A percentile compares a stretch with the other conserved stretches of the same genome.
phyloP scores from a whole-genome alignment of 2,113 vertebrate species.

The Phodopus roborovskii region DNA sequence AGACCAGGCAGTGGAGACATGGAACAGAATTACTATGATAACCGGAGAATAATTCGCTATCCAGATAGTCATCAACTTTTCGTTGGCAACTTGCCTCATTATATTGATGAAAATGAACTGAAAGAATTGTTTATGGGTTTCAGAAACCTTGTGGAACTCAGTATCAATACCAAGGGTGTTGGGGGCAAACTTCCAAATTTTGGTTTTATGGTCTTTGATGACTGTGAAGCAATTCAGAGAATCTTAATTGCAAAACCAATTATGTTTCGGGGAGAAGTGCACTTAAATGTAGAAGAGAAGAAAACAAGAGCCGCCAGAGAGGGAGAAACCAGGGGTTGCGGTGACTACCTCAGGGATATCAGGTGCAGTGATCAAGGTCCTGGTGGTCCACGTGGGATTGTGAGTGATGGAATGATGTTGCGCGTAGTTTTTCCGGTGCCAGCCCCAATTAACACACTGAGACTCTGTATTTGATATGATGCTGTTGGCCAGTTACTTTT shows the following conservation, averaged over 20 bases:
- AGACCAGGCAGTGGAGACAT: constrained; percentile 92
- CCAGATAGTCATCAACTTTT: constrained; percentile 98
- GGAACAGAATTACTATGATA: constrained; percentile 93
- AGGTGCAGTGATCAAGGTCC: constrained; percentile 94
- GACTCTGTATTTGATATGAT: too few species aligned
- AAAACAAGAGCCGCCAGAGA: constrained; percentile 96
- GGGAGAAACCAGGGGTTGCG: constrained; percentile 91
- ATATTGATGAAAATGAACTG: constrained; percentile 95
- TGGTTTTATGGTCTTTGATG: constrained; percentile 98
- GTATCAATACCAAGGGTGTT: constrained; percentile 98
- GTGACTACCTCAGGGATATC: constrained; percentile 94
- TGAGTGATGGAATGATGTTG: constrained; percentile 95
- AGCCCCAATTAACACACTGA: too few species aligned
- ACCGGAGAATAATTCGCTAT: constrained; percentile 92
- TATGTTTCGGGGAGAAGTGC: constrained; percentile 98
- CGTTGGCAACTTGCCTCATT: constrained; percentile 96
- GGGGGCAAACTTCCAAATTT: constrained; percentile 99
- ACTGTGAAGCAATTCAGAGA: constrained; percentile 96
- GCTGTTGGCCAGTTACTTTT: too few species aligned
- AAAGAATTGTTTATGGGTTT: constrained; percentile 98
- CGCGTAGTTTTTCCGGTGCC: too few species aligned
- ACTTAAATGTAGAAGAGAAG: constrained; percentile 99
- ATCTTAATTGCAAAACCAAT: constrained; percentile 99
- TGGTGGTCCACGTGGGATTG: constrained; percentile 92
- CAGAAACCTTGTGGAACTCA: constrained; percentile 96